phyloP scores from a whole-genome alignment of 2,113 vertebrate genomes.

The Prunella fulvescens region DNA sequence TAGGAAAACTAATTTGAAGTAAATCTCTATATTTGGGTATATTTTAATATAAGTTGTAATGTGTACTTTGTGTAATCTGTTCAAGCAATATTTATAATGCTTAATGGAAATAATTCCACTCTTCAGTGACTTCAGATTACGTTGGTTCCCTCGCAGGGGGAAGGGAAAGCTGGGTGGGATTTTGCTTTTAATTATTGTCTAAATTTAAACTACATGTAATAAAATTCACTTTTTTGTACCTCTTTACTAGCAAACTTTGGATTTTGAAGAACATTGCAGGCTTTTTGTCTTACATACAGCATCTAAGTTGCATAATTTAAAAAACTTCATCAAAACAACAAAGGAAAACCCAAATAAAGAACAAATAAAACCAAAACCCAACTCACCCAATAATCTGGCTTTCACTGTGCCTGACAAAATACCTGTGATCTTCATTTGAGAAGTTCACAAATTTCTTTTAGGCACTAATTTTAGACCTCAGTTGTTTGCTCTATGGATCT shows the following conservation, averaged over 20 bases:
- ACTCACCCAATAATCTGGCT: neutral
- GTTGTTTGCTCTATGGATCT: neutral
- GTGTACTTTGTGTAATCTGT: neutral
- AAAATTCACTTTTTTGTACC: slow-evolving; percentile 38
- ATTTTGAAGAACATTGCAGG: neutral
- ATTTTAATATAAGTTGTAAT: neutral
- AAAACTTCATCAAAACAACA: neutral
- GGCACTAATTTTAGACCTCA: neutral
- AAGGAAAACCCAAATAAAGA: neutral
- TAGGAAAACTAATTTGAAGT: neutral
- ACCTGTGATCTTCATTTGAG: neutral
- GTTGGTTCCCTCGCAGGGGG: neutral
- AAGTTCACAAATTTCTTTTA: neutral
- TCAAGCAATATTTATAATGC: neutral
- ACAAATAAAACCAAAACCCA: neutral
- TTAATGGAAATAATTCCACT: neutral
- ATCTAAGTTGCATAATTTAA: neutral
- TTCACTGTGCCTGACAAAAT: neutral
- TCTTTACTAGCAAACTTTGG: neutral
- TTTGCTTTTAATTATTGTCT: neutral
- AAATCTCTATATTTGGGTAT: neutral
- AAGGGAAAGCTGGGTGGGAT: neutral
- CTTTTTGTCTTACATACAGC: neutral
- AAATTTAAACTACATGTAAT: slow-evolving; percentile 11
- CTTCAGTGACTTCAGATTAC: neutral